Conservation (phyloP, 2,113 vertebrate genomes). For the Penelope pileata region DNA sequence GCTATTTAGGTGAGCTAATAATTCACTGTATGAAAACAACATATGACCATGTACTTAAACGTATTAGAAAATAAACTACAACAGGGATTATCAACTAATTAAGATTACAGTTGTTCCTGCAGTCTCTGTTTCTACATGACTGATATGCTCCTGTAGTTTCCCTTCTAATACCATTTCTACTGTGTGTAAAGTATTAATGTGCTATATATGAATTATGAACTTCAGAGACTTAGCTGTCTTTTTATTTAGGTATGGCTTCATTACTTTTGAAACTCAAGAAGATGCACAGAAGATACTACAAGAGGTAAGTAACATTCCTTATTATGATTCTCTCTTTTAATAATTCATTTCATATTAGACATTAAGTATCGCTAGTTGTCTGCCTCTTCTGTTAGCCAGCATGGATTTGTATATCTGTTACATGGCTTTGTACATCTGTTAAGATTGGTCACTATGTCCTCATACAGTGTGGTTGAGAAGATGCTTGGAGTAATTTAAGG, state of each 20-base stretch:
- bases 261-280: conserved; percentile 88
- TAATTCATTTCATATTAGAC: neutral
- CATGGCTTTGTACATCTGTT: neutral
- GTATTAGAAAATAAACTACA: neutral
- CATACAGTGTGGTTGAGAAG: neutral
- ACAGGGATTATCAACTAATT: neutral
- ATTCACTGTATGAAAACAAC: neutral
- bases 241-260: conserved; percentile 87
- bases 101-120: neutral
- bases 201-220: neutral
- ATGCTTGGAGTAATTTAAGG: neutral
- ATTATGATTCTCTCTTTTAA: neutral
- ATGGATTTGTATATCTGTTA: neutral
- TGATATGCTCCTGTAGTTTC: neutral
- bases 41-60: neutral
- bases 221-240: neutral
- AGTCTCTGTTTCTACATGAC: fast-evolving
- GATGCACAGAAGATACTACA: conserved; percentile 87
- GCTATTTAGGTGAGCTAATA: neutral
- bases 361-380: neutral
- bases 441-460: neutral
- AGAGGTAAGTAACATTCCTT: conserved; percentile 75
- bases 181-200: neutral
- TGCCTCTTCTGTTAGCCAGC: neutral
- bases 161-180: neutral